Percentiles rank a stretch among this genome's conserved stretches.
These are phyloP conservation scores for Andrena minutula DNA, from an alignment of 2,888 invertebrate species.

Conservation along the genomic window DNA sequence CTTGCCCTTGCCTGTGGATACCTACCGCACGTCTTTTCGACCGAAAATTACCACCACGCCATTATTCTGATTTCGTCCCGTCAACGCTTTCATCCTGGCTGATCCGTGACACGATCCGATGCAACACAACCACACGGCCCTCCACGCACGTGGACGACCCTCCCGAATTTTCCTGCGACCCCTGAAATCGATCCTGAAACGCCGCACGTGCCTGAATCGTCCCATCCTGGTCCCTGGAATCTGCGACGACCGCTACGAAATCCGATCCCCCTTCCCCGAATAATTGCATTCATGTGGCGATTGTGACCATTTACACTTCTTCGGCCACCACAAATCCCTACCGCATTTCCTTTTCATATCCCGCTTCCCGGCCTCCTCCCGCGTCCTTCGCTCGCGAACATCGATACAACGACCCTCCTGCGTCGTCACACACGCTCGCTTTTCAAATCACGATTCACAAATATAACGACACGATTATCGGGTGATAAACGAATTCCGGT, in stretches of 20 bases:
- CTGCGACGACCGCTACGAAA: conserved; percentile 46
- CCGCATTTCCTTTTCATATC: background rate
- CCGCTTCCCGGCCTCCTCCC: background rate
- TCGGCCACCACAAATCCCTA: background rate
- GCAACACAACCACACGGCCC: conserved; percentile 36
- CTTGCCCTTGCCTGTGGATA: conserved; percentile 84
- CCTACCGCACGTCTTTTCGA: conserved; percentile 82
- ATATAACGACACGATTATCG: conserved; percentile 5
- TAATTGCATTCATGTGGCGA: conserved; percentile 73
- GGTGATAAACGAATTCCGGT: conserved; percentile 49
- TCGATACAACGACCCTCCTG: background rate
- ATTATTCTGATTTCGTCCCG: conserved; percentile 62
- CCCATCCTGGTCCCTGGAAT: conserved; percentile 34
- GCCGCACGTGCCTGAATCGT: conserved; percentile 55
- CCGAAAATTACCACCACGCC: conserved; percentile 71
- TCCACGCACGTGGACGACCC: conserved; percentile 44
- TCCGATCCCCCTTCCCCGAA: conserved; percentile 40
- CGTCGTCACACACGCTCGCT: background rate
- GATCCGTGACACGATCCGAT: conserved; percentile 61
- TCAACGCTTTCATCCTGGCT: conserved; percentile 74
- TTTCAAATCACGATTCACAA: background rate
- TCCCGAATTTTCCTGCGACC: conserved; percentile 56
- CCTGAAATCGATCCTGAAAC: conserved; percentile 65
- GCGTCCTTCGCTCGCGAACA: background rate
- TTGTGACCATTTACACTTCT: conserved; percentile 67